A percentile compares a stretch with the other conserved stretches of the same genome.
Evolutionary conservation across 2,888 invertebrate species (phyloP).

Genomic region (Polia nebulosa): DNA sequence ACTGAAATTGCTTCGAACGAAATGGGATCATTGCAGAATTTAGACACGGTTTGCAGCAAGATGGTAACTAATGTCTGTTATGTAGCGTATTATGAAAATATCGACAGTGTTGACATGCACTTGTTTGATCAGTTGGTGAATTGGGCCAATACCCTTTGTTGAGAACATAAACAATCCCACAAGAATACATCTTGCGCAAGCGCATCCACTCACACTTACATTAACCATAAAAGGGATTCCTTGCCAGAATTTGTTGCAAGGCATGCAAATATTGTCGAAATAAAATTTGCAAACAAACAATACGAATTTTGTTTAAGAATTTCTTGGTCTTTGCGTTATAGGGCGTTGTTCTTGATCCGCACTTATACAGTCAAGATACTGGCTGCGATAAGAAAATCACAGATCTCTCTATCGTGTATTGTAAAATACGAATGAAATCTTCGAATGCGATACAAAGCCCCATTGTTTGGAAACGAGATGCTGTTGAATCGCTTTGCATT

Average conservation of each 20-base stretch:
- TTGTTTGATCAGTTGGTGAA: slow-evolving; percentile 46
- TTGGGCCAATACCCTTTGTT: slow-evolving; percentile 31
- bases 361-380: slow-evolving; percentile 60
- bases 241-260: neutral
- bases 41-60: slow-evolving; percentile 1
- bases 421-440: slow-evolving; percentile 78
- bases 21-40: slow-evolving; percentile 26
- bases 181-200: slow-evolving; percentile 32
- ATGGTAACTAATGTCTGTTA: neutral
- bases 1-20: neutral
- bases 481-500: slow-evolving; percentile 72
- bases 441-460: slow-evolving; percentile 76
- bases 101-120: slow-evolving; percentile 17
- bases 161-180: slow-evolving; percentile 39
- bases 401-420: slow-evolving; percentile 69
- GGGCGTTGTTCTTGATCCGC: slow-evolving; percentile 52
- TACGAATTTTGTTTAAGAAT: slow-evolving; percentile 22
- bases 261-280: slow-evolving; percentile 16
- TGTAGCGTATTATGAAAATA: slow-evolving; percentile 10
- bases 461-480: slow-evolving; percentile 79
- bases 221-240: neutral
- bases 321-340: slow-evolving; percentile 24
- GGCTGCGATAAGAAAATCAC: slow-evolving; percentile 65
- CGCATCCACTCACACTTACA: slow-evolving; percentile 10
- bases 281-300: slow-evolving; percentile 45